Evolutionary conservation across 2,888 invertebrate species (phyloP), one percentile per base, ranked within the genome.

Genomic region (Ctena decussata): DNA sequence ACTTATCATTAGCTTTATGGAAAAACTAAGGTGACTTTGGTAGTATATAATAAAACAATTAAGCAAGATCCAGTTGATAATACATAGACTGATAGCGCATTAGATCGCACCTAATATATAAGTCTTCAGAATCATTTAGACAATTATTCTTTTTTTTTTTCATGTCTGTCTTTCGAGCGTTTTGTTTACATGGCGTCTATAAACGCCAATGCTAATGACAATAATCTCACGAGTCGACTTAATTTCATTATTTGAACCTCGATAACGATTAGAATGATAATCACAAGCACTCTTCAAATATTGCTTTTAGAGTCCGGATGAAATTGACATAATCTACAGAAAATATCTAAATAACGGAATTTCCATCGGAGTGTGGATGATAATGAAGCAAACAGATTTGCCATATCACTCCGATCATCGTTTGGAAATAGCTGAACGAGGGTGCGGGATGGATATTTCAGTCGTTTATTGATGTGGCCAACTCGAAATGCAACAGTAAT

Each of bases 171-270:
- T 49, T 49, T 49, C 3, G 11, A 49, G 18, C 8, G 49, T 49
- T 49, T 49, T 21, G 18, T 11, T 49, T 49, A 11, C 21, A 18
- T 18, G 6, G 49, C 49, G n/a, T 49, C 49, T 49, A 49, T 49
- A 49, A 15, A 49, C 49, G 49, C 21, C 49, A 49, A 15, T 49
- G 49, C n/a, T 49, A 49, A 49, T 49, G 60, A 77, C 53, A 57
- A 27, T 21, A 77, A 74, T 73, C 85, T 73, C 85, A 27, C 27
- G 82, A 80, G 85, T 77, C 46, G 71, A 69, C 82, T 77, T 80
- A 85, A 82, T 85, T 77, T 60, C 82, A 85, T 85, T 85, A 85
- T 78, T 76, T 77, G 82, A 80, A 82, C 75, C 37, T 41, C 74
- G 74, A 85, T 81, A 75, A 81, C 35, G 74, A 79, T 74, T 81